Percentiles rank a stretch among this genome's conserved stretches.
These are phyloP conservation scores for Poecilia gillii DNA, from an alignment of 2,797 vertebrate genomes.

Conservation along the genomic window DNA sequence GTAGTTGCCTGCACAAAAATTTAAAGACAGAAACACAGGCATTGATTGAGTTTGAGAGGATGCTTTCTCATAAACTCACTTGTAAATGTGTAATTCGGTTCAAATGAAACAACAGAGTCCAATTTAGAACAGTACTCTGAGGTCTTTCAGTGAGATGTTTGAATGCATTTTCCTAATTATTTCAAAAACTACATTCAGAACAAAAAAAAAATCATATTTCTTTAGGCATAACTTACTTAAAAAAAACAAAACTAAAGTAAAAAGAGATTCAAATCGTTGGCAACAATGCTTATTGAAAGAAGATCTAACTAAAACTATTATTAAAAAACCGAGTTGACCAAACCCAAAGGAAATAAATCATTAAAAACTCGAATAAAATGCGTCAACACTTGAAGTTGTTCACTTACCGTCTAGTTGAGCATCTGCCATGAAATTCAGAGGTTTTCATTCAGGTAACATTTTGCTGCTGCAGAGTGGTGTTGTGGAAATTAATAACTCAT, in stretches of 20 bases:
- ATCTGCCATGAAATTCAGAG: too few species aligned
- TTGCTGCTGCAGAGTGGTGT: too few species aligned
- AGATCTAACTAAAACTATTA: not conserved
- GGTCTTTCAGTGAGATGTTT: not conserved
- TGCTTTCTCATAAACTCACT: not conserved
- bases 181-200: not conserved
- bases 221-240: not conserved
- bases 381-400: too few species aligned
- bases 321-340: not conserved
- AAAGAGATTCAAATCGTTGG: not conserved
- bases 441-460: too few species aligned
- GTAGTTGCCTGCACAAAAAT: not conserved
- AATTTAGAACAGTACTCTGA: not conserved
- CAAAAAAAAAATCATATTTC: not conserved
- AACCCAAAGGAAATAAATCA: not conserved
- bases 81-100: not conserved
- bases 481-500: too few species aligned
- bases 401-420: too few species aligned
- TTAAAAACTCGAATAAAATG: not conserved
- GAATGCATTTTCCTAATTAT: not conserved
- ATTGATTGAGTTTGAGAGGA: not conserved
- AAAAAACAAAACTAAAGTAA: not conserved
- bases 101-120: not conserved
- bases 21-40: not conserved
- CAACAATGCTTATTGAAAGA: not conserved